Evolutionary conservation across 2,113 vertebrate genomes (phyloP).

Genomic region (Zosterops pallidus): DNA sequence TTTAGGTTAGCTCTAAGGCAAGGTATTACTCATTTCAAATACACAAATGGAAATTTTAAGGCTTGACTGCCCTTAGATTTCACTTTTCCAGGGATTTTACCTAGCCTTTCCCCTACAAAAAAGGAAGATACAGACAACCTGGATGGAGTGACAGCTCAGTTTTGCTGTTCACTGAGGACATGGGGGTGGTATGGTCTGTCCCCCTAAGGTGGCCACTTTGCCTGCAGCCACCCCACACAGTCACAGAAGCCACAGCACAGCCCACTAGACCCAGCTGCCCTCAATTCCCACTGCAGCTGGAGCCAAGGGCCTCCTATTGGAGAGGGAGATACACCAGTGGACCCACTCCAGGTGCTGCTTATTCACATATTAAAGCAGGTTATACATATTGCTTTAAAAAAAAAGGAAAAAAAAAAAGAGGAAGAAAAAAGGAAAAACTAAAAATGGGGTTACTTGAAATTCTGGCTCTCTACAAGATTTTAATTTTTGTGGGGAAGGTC

Average conservation of each 20-base stretch:
- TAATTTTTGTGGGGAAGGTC: background rate
- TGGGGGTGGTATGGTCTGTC: accelerated
- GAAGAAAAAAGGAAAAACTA: background rate
- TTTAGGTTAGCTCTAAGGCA: background rate
- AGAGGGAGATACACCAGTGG: background rate
- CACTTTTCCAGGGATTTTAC: background rate
- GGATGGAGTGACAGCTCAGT: background rate
- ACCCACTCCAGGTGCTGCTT: background rate
- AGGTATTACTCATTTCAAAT: background rate
- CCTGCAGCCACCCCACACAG: background rate
- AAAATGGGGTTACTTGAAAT: background rate
- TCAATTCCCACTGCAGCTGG: background rate
- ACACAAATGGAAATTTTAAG: background rate
- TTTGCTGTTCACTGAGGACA: background rate
- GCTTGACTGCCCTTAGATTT: background rate
- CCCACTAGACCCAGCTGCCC: background rate
- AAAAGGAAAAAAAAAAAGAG: too few species aligned
- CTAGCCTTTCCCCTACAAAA: background rate
- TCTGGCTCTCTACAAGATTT: background rate
- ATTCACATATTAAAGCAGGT: background rate
- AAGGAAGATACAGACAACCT: background rate
- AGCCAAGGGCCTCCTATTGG: background rate
- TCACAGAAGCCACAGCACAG: background rate
- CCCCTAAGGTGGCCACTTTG: background rate
- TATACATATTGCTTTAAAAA: background rate